These are phyloP conservation scores for Epinotia brunnichana DNA, from an alignment of 2,888 invertebrate species.

Conservation along the genomic window DNA sequence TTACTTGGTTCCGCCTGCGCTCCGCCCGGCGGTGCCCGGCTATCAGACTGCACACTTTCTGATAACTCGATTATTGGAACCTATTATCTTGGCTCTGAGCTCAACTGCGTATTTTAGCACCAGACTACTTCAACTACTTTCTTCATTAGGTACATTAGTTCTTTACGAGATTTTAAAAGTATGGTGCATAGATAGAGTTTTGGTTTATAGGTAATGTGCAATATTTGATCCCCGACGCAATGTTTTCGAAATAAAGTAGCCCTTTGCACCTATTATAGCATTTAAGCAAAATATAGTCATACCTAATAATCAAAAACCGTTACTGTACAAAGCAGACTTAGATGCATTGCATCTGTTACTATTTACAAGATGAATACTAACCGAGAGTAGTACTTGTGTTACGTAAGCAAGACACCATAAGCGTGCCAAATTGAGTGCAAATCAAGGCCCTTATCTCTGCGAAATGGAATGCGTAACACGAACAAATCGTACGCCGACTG, in stretches of 20 bases:
- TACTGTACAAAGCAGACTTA: not conserved
- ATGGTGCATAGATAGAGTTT: not conserved
- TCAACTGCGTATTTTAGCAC: conserved; percentile 9
- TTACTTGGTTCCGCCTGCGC: conserved; percentile 60
- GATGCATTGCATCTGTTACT: conserved; percentile 9
- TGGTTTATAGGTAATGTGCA: not conserved
- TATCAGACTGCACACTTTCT: conserved; percentile 7
- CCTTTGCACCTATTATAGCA: no score
- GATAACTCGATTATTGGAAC: conserved; percentile 33
- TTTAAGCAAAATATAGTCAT: no score
- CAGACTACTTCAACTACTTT: not conserved
- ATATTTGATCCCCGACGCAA: not conserved
- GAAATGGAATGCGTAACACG: conserved; percentile 76
- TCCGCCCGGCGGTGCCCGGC: conserved; percentile 41
- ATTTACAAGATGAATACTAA: conserved; percentile 6
- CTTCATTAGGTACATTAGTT: not conserved
- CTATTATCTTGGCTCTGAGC: conserved; percentile 16
- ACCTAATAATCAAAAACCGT: not conserved
- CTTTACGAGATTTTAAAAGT: not conserved
- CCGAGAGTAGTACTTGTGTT: conserved; percentile 22
- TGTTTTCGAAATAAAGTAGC: not conserved
- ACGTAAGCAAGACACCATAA: conserved; percentile 30
- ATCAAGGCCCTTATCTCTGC: conserved; percentile 73
- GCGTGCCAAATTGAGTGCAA: conserved; percentile 56
- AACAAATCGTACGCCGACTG: conserved; percentile 61